These are phyloP conservation scores for Cephalotes varians DNA, from an alignment of 2,888 invertebrate genomes.

Conservation along the genomic window DNA sequence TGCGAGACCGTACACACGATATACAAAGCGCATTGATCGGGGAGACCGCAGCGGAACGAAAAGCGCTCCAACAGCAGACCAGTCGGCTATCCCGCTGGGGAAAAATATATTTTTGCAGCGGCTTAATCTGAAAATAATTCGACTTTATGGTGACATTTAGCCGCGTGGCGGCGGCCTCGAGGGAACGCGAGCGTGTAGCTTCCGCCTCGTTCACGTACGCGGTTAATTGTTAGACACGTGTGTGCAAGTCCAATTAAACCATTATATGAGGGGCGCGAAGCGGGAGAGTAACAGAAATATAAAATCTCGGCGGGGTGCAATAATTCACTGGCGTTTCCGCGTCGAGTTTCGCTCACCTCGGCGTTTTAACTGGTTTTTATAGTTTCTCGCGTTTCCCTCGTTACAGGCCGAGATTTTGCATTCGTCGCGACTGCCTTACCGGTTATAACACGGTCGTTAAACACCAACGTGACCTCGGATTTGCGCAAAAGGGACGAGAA, in stretches of 20 bases:
- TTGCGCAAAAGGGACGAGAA: neutral
- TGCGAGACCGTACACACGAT: constrained; percentile 13
- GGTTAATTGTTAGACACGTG: constrained; percentile 77
- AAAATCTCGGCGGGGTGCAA: constrained; percentile 74
- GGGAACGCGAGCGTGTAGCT: constrained; percentile 46
- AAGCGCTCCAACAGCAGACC: constrained; percentile 31
- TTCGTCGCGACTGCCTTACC: constrained; percentile 58
- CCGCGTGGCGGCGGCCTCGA: constrained; percentile 58
- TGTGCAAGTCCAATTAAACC: constrained; percentile 80
- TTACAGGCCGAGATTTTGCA: constrained; percentile 56
- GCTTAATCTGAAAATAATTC: constrained; percentile 78
- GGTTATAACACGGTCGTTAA: constrained; percentile 56
- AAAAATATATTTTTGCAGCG: constrained; percentile 64
- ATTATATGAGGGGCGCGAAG: constrained; percentile 71
- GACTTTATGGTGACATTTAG: constrained; percentile 75
- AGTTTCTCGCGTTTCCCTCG: constrained; percentile 65
- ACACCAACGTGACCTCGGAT: constrained; percentile 29
- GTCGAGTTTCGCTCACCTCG: constrained; percentile 73
- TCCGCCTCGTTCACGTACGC: constrained; percentile 62
- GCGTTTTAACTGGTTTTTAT: constrained; percentile 71
- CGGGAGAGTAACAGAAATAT: constrained; percentile 70
- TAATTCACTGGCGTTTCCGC: constrained; percentile 77
- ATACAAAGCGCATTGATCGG: constrained; percentile 28
- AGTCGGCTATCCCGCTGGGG: constrained; percentile 33
- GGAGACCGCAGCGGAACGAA: constrained; percentile 19